These are phyloP conservation scores for Schrankia costaestrigalis DNA, from an alignment of 2,888 invertebrate genomes.

Conservation along the genomic window DNA sequence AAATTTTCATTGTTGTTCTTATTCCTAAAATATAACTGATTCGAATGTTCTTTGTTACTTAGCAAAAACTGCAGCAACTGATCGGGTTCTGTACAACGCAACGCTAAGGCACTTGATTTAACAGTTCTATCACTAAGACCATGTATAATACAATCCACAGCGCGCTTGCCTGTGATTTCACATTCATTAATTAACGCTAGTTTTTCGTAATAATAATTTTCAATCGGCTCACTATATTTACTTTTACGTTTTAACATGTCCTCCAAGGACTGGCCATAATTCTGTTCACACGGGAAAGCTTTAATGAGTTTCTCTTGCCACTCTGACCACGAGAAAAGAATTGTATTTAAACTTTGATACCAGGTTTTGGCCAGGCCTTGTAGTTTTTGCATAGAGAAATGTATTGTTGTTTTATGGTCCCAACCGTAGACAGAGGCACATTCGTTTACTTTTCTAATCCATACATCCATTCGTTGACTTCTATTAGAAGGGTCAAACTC, in stretches of 20 bases:
- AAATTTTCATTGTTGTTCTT: neutral
- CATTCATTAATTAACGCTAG: slow-evolving; percentile 10
- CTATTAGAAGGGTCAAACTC: neutral
- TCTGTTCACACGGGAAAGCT: slow-evolving; percentile 6
- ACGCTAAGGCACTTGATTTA: slow-evolving; percentile 15
- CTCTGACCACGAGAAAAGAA: neutral
- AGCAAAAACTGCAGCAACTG: slow-evolving; percentile 9
- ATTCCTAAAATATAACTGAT: neutral
- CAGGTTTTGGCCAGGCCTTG: slow-evolving; percentile 1
- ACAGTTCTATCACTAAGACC: slow-evolving; percentile 15
- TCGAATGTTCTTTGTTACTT: slow-evolving; percentile 2
- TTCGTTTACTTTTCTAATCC: slow-evolving; percentile 4
- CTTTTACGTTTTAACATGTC: slow-evolving; percentile 10
- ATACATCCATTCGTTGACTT: neutral
- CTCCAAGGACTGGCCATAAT: slow-evolving; percentile 6
- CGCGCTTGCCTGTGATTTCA: slow-evolving; percentile 11
- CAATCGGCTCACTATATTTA: slow-evolving; percentile 4
- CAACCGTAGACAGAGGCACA: slow-evolving; percentile 4
- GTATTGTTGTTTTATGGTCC: too few species aligned
- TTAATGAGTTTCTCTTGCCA: neutral
- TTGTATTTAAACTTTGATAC: neutral
- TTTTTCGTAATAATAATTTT: slow-evolving; percentile 10
- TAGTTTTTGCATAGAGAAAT: slow-evolving; percentile 1
- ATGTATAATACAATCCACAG: slow-evolving; percentile 15
- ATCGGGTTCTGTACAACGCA: slow-evolving; percentile 15